These are phyloP conservation scores for Nomada ferruginata DNA, from an alignment of 2,888 invertebrate species.

Conservation along the genomic window DNA sequence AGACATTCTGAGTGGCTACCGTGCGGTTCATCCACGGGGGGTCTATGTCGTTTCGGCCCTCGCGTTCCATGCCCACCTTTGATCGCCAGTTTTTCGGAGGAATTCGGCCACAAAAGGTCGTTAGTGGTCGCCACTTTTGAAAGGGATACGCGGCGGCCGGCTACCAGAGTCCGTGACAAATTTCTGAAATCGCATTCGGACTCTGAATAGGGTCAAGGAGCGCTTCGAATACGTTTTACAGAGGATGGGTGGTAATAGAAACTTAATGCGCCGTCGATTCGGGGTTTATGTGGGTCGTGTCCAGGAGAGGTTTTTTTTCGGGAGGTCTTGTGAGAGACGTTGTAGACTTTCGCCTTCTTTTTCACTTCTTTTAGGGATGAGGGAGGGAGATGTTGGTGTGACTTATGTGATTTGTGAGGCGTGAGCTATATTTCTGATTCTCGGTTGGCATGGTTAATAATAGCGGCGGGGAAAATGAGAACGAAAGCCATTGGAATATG, in stretches of 20 bases:
- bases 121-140: constrained; percentile 48
- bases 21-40: constrained; percentile 78
- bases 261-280: constrained; percentile 31
- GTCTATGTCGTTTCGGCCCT: constrained; percentile 64
- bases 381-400: neutral
- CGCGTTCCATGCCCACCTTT: constrained; percentile 47
- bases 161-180: constrained; percentile 64
- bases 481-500: too few species aligned
- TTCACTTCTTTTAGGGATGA: neutral
- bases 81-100: constrained; percentile 61
- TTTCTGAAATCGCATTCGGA: constrained; percentile 44
- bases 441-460: too few species aligned
- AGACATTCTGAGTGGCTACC: constrained; percentile 79
- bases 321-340: neutral
- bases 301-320: neutral
- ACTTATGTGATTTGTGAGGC: neutral
- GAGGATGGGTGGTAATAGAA: constrained; percentile 21
- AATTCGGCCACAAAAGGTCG: constrained; percentile 66
- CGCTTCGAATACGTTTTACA: neutral
- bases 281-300: constrained; percentile 3
- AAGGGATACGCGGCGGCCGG: constrained; percentile 26
- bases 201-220: constrained; percentile 30
- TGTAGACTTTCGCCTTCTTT: neutral
- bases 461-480: too few species aligned
- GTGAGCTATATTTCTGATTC: too few species aligned